These are phyloP conservation scores for Catharus bicknelli DNA, from an alignment of 2,113 vertebrate genomes.

Conservation along the genomic window DNA sequence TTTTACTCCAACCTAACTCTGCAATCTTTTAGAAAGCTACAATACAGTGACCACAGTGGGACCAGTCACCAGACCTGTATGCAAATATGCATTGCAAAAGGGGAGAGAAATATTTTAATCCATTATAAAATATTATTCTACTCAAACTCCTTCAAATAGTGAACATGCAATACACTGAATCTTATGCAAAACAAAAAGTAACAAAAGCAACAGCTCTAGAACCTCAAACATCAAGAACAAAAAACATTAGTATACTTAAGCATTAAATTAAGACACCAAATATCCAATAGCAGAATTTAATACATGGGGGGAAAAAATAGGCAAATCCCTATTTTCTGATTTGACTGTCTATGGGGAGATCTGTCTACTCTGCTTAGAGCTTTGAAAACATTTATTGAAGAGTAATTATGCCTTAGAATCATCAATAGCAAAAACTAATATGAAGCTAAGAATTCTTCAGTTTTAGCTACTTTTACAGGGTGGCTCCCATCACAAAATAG, in stretches of 20 bases:
- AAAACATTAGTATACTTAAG: background rate
- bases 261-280: background rate
- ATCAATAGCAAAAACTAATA: background rate
- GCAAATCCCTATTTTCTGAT: background rate
- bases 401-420: background rate
- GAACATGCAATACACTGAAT: background rate
- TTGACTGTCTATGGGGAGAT: background rate
- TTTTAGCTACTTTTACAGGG: background rate
- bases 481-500: background rate
- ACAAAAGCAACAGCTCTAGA: background rate
- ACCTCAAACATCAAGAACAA: background rate
- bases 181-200: background rate
- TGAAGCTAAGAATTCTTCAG: background rate
- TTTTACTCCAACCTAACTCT: background rate
- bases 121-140: background rate
- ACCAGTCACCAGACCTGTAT: background rate
- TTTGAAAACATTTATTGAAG: background rate
- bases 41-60: background rate
- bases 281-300: background rate
- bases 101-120: background rate
- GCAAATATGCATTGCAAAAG: background rate
- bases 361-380: background rate
- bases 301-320: fast-evolving
- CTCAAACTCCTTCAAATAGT: background rate
- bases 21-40: background rate